Evolutionary conservation across 2,113 vertebrate species (phyloP).

Genomic region (Cepphus grylle): DNA sequence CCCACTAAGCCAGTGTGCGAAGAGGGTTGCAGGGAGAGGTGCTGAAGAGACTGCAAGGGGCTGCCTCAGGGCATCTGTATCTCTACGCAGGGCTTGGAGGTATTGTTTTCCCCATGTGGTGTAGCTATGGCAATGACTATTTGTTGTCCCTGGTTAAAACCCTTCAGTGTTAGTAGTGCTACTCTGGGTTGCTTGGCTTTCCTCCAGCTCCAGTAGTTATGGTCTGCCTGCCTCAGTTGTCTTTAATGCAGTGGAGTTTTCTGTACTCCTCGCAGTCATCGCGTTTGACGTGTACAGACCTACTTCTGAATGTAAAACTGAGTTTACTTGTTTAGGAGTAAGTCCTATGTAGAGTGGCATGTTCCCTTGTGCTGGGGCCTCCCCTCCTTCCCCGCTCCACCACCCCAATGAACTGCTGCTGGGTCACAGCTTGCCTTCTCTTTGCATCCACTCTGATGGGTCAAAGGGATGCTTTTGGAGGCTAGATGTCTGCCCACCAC

Average conservation of each 20-base stretch:
- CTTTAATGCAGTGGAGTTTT: not conserved
- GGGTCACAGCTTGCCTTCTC: not conserved
- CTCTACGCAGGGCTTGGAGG: not conserved
- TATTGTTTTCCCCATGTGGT: not conserved
- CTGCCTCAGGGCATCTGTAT: not conserved
- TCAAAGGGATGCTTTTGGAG: not conserved
- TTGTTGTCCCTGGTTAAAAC: not conserved
- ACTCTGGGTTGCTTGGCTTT: not conserved
- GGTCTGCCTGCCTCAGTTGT: not conserved
- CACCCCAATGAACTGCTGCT: not conserved
- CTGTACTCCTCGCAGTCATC: accelerated
- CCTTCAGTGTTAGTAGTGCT: not conserved
- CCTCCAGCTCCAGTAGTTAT: not conserved
- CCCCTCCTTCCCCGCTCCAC: not conserved
- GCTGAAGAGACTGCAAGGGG: not conserved
- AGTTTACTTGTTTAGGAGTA: not conserved
- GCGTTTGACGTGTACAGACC: not conserved
- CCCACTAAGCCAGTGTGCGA: accelerated
- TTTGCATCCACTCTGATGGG: not conserved
- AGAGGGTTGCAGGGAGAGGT: not conserved
- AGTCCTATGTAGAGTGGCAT: accelerated
- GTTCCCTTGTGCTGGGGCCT: not conserved
- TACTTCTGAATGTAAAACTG: not conserved
- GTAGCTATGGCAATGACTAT: not conserved
- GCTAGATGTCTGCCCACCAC: not conserved